Evolutionary conservation across 2,797 vertebrate species (phyloP), one percentile per base, ranked within the genome.

Genomic region (Thripadectes ignobilis): DNA sequence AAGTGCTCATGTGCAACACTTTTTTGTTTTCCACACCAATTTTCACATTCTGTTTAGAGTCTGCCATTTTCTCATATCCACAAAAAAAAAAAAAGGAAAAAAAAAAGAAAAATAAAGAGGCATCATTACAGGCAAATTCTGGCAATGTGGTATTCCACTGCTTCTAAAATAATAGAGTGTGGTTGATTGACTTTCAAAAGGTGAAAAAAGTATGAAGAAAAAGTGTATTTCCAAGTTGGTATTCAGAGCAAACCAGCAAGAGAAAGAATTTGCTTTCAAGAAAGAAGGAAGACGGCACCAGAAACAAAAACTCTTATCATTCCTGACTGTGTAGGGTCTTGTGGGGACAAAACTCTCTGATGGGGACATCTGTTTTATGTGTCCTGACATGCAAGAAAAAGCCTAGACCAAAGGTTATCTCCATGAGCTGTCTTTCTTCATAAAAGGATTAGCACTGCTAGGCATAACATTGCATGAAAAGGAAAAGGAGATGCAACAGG

Each of bases 381-480:
- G 71, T 45, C 72, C 59, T 88, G 93, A 93, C 4, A 0, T 29
- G 43, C 36, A 91, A 94, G 89, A 39, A 96, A 92, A 96, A 93
- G 68, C 68, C 29, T 41, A 68, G 55, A 80, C 45, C 51, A 51
- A 80, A 96, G 85, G 85, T 97, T 96, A 95, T 96, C 96, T 92
- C 89, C 57, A 8, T 8, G 36, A 82, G 57, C 32, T 75, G 52
- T 82, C 93, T 83, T 43, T 52, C 74, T 92, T 97, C 83, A 88
- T 83, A 92, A 95, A 95, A 59, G 68, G 92, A 97, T 97, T 94
- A 93, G 88, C 8, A 22, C 20, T 83, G 51, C 62, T 82, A 77
- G 61, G 83, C 3, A 5, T 85, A 95, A 95, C 23, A 19, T 7
- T n/a, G 59, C 39, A 55, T 0, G 7, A n/a, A 88, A 68, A 78